phyloP scores from a whole-genome alignment of 2,113 vertebrate species.

The Cromileptes altivelis region DNA sequence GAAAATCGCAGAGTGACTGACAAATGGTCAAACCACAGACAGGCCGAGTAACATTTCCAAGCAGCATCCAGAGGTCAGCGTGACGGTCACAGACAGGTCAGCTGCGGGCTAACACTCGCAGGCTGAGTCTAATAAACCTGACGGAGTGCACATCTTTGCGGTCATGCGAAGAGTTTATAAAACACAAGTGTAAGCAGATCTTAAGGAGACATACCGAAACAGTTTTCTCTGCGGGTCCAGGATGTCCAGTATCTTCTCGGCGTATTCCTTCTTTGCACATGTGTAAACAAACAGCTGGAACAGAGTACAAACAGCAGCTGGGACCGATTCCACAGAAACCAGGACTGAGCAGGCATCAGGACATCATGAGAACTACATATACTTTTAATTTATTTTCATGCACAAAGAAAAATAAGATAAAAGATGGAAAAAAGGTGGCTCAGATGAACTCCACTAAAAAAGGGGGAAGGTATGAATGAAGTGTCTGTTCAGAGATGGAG shows the following conservation, averaged over 20 bases:
- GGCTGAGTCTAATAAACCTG: background rate
- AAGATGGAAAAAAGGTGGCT: background rate
- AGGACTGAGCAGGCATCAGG: background rate
- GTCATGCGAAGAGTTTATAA: conserved; percentile 29
- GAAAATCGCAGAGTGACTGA: background rate
- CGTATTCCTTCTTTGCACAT: conserved; percentile 87
- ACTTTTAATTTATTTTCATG: background rate
- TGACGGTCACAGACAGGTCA: too few species aligned
- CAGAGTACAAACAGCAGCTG: conserved; percentile 36
- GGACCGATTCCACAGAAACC: background rate
- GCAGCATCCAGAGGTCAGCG: background rate
- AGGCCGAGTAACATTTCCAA: background rate
- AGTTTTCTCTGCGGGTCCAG: conserved; percentile 88
- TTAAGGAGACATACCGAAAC: conserved; percentile 82
- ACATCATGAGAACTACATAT: background rate
- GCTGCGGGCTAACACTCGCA: background rate
- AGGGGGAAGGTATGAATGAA: background rate
- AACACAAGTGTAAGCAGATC: conserved; percentile 24
- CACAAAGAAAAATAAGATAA: background rate
- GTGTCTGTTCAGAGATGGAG: background rate
- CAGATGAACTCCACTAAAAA: background rate
- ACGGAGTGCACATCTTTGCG: background rate
- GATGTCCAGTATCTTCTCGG: conserved; percentile 87
- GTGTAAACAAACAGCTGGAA: conserved; percentile 89
- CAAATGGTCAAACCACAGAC: background rate